Evolutionary conservation across 2,113 vertebrate genomes (phyloP).

Genomic region (Cryptoleucopteryx plumbea): DNA sequence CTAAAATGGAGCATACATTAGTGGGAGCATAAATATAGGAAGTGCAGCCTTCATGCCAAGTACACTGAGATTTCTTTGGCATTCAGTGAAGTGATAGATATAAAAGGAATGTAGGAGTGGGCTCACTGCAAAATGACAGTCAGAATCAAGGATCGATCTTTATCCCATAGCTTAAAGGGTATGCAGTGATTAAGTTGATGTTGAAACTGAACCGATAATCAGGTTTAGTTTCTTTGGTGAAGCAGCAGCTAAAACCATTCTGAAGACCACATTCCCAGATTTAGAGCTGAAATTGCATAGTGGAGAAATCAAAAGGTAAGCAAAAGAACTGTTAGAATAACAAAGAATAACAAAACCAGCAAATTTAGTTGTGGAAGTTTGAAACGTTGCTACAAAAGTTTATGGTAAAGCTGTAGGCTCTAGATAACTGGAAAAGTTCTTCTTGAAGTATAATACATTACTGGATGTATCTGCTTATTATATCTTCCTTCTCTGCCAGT

Average conservation of each 20-base stretch:
- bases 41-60: constrained; percentile 41
- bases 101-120: constrained; percentile 48
- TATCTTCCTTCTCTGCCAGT: constrained; percentile 37
- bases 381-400: neutral
- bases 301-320: neutral
- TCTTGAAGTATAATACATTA: neutral
- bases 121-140: constrained; percentile 41
- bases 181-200: neutral
- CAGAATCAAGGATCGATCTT: neutral
- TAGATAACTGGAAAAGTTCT: neutral
- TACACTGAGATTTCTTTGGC: constrained; percentile 51
- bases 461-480: neutral
- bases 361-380: neutral
- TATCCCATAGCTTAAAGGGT: neutral
- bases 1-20: constrained; percentile 44
- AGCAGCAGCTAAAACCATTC: neutral
- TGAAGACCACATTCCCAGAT: neutral
- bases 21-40: constrained; percentile 52
- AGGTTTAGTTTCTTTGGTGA: neutral
- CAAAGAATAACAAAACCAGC: neutral
- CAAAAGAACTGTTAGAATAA: neutral
- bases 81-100: constrained; percentile 21
- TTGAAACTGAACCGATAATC: neutral
- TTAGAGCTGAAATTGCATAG: neutral
- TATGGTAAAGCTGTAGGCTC: neutral